phyloP scores from a whole-genome alignment of 2,888 invertebrate genomes.

The Cephus rjabovi region DNA sequence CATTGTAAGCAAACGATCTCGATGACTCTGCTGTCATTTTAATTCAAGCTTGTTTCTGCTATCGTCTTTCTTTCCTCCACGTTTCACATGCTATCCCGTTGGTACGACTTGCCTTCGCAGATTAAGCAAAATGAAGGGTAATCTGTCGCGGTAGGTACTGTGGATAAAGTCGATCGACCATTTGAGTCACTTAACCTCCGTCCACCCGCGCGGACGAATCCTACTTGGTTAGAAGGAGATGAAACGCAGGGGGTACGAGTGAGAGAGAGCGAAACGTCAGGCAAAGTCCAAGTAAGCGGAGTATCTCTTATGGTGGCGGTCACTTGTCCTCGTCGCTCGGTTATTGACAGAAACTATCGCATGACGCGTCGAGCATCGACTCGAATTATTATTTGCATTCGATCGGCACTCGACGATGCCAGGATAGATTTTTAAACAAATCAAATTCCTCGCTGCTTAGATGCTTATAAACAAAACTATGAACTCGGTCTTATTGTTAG shows the following conservation, averaged over 20 bases:
- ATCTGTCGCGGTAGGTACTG: not conserved
- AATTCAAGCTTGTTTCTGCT: not conserved
- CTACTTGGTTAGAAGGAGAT: not conserved
- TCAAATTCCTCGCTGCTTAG: slow-evolving; percentile 49
- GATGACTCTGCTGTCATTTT: not conserved
- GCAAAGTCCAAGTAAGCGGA: not conserved
- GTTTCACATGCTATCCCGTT: not conserved
- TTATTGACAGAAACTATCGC: slow-evolving; percentile 48
- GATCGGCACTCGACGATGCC: slow-evolving; percentile 28
- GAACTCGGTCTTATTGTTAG: not conserved
- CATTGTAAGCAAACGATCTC: not conserved
- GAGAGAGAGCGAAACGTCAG: not conserved
- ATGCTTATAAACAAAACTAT: slow-evolving; percentile 48
- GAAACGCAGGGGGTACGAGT: not conserved
- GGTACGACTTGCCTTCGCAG: not conserved
- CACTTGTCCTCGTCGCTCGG: not conserved
- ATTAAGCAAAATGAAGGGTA: not conserved
- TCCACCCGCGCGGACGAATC: not conserved
- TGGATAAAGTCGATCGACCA: not conserved
- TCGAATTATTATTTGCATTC: slow-evolving; percentile 53
- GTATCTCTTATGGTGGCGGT: not conserved
- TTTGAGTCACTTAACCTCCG: not conserved
- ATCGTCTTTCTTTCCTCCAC: not conserved
- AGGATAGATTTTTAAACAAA: slow-evolving; percentile 55
- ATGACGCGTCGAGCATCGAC: slow-evolving; percentile 38